Evolutionary conservation across 2,113 vertebrate species (phyloP).

Genomic region (Passer domesticus): DNA sequence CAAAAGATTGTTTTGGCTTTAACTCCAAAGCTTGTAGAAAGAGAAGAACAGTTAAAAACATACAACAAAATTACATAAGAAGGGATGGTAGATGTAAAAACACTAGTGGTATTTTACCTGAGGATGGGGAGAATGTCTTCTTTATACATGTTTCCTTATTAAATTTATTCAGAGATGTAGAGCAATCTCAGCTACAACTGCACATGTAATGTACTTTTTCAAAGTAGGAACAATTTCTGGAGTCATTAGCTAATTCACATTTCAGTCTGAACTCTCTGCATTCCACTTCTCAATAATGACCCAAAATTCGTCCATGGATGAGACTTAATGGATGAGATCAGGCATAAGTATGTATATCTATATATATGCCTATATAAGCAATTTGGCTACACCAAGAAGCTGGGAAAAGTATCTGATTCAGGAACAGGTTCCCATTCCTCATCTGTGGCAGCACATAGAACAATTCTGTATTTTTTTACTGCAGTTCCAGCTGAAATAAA

Average conservation of each 20-base stretch:
- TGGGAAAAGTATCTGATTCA: background rate
- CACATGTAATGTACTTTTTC: background rate
- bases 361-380: accelerated
- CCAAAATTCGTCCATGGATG: background rate
- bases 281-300: background rate
- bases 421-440: background rate
- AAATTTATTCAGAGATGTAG: background rate
- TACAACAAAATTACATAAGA: background rate
- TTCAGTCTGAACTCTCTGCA: background rate
- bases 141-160: background rate
- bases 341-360: background rate
- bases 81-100: background rate
- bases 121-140: background rate
- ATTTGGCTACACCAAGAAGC: background rate
- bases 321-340: background rate
- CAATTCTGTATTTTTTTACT: background rate
- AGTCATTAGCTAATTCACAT: background rate
- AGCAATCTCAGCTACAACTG: background rate
- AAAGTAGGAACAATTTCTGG: background rate
- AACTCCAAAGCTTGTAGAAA: background rate
- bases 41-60: background rate
- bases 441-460: background rate
- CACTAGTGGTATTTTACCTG: background rate
- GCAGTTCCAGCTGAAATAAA: background rate
- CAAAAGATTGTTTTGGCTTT: background rate